phyloP scores from a whole-genome alignment of 1,140 invertebrate genomes.

The Pseudomyrmex cubaensis region DNA sequence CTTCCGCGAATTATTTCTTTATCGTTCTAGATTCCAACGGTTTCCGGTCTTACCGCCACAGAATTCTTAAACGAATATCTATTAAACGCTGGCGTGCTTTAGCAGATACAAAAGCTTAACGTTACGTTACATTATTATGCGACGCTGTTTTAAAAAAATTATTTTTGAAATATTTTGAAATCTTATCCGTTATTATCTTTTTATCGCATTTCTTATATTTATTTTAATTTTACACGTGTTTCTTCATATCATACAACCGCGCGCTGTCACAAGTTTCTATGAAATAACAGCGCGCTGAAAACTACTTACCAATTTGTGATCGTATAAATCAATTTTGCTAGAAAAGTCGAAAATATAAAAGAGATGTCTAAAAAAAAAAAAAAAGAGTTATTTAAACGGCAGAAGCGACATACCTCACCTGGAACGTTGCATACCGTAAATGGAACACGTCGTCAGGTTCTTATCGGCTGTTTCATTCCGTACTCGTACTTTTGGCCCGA shows the following conservation, averaged over 20 bases:
- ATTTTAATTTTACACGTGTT: background rate
- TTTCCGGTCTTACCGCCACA: constrained; percentile 19
- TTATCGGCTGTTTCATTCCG: constrained; percentile 66
- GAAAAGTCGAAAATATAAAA: background rate
- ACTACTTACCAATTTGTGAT: background rate
- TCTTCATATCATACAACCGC: background rate
- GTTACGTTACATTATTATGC: background rate
- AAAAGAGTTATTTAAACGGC: constrained; percentile 36
- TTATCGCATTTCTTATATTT: background rate
- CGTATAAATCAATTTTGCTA: constrained; percentile 24
- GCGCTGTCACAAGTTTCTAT: too few species aligned
- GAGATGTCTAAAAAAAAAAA: constrained; percentile 48
- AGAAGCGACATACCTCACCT: constrained; percentile 24
- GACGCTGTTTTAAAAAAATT: too few species aligned
- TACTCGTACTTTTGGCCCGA: constrained; percentile 49
- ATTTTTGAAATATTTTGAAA: too few species aligned
- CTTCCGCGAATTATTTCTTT: constrained; percentile 55
- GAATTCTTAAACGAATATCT: constrained; percentile 15
- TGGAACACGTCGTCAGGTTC: constrained; percentile 61
- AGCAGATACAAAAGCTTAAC: background rate
- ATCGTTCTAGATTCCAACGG: constrained; percentile 21
- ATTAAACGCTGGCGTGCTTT: background rate
- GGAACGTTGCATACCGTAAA: constrained; percentile 53
- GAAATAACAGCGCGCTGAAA: background rate
- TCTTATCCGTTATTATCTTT: background rate